Evolutionary conservation across 30 jellyfish, hydroid and myxozoan genomes (phyloP).

Genomic region (Turritopsis dohrnii): DNA sequence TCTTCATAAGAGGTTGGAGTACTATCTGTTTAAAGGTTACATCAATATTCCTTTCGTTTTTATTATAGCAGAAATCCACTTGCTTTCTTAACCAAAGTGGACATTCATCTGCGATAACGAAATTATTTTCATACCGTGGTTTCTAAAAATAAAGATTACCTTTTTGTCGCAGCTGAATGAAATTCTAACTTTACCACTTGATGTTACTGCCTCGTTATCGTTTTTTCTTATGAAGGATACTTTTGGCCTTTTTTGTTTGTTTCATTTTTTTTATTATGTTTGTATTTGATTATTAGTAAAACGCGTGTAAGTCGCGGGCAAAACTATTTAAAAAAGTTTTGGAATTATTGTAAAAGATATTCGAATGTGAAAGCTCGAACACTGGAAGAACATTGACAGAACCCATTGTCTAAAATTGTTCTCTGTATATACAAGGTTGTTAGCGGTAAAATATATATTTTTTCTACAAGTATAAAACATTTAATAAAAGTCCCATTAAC

Average conservation of each 20-base stretch:
- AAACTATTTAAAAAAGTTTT: background rate
- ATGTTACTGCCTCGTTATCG: background rate
- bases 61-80: background rate
- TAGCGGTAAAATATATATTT: background rate
- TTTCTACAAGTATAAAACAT: background rate
- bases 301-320: background rate
- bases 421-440: background rate
- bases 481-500: background rate
- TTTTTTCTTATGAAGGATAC: too few relatives aligned
- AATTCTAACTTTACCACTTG: too few relatives aligned
- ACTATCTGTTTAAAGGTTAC: background rate
- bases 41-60: background rate
- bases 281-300: background rate
- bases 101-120: background rate
- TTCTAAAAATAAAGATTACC: too few relatives aligned
- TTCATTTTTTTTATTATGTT: background rate
- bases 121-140: background rate
- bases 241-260: too few relatives aligned
- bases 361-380: too few relatives aligned
- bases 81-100: background rate
- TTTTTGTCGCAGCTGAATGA: too few relatives aligned
- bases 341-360: background rate
- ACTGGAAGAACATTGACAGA: background rate
- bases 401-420: background rate
- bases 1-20: conserved; percentile 14